Evolutionary conservation across 1,140 invertebrate genomes (phyloP).

Genomic region (Agraylea sexmaculata): DNA sequence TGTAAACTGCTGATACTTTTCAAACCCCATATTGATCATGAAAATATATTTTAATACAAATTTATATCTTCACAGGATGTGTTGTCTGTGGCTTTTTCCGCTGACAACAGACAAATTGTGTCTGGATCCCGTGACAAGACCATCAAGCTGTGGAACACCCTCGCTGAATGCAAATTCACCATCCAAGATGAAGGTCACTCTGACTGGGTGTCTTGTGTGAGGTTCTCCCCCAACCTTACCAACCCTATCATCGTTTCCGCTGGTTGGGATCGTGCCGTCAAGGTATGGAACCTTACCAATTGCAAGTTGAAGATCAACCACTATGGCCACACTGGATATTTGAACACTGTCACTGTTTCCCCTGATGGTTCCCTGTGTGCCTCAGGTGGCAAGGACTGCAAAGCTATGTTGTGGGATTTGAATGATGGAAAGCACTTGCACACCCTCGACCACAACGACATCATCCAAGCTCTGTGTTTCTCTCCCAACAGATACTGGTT

Average conservation of each 20-base stretch:
- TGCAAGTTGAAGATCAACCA: slow-evolving; percentile 99
- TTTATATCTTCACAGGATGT: slow-evolving; percentile 65
- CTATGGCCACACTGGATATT: slow-evolving; percentile 89
- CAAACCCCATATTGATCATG: too few relatives aligned
- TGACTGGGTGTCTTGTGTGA: slow-evolving; percentile 98
- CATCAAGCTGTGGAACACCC: slow-evolving; percentile 99
- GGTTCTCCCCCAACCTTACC: slow-evolving; percentile 95
- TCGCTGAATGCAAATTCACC: slow-evolving; percentile 99
- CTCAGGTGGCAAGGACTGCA: slow-evolving; percentile 98
- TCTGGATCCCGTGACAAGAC: slow-evolving; percentile 98
- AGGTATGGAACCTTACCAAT: slow-evolving; percentile 98
- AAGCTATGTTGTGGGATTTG: slow-evolving; percentile 99
- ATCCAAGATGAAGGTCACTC: slow-evolving; percentile 96
- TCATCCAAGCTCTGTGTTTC: slow-evolving; percentile 97
- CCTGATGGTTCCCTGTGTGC: slow-evolving; percentile 99
- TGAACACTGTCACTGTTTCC: slow-evolving; percentile 98
- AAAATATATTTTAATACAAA: slow-evolving; percentile 1
- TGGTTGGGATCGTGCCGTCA: slow-evolving; percentile 97
- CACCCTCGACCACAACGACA: slow-evolving; percentile 96
- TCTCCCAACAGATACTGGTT: slow-evolving; percentile 99
- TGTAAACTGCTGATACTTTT: too few relatives aligned
- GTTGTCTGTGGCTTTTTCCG: slow-evolving; percentile 96
- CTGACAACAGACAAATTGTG: slow-evolving; percentile 99
- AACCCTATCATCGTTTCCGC: slow-evolving; percentile 99
- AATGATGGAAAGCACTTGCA: slow-evolving; percentile 99